Evolutionary conservation across 2,888 invertebrate species (phyloP).

Genomic region (Colostygia pectinataria): DNA sequence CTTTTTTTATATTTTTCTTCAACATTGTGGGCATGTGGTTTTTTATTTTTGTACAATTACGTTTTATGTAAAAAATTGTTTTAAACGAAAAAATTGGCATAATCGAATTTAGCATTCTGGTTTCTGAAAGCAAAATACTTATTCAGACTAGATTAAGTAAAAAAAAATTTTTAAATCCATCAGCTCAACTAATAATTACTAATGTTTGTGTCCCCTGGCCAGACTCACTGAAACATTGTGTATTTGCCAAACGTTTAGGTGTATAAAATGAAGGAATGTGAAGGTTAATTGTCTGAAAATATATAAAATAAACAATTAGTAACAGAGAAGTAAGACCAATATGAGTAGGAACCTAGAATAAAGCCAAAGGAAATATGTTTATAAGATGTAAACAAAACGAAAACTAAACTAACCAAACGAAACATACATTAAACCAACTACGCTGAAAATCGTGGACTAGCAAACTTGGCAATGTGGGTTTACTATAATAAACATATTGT

Average conservation of each 20-base stretch:
- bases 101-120: neutral
- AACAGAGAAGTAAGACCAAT: constrained; percentile 28
- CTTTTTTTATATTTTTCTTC: no score
- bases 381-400: constrained; percentile 40
- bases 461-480: constrained; percentile 29
- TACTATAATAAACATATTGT: constrained; percentile 26
- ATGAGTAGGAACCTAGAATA: constrained; percentile 22
- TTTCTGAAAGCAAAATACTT: no score
- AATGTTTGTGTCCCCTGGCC: constrained; percentile 59
- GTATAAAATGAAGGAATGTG: constrained; percentile 72
- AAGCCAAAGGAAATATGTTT: constrained; percentile 37
- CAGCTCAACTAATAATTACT: constrained; percentile 57
- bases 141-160: no score
- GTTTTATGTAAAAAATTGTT: no score
- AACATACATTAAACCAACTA: constrained; percentile 32
- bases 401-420: constrained; percentile 9
- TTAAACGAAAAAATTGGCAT: no score
- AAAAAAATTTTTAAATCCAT: constrained; percentile 1
- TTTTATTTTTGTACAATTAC: no score
- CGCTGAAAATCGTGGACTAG: constrained; percentile 30
- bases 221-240: constrained; percentile 72
- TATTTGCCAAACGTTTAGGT: constrained; percentile 71
- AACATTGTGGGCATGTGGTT: no score
- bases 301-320: constrained; percentile 66
- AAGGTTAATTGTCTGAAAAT: constrained; percentile 81